phyloP scores from a whole-genome alignment of 2,797 vertebrate species.

The Catharus ustulatus region DNA sequence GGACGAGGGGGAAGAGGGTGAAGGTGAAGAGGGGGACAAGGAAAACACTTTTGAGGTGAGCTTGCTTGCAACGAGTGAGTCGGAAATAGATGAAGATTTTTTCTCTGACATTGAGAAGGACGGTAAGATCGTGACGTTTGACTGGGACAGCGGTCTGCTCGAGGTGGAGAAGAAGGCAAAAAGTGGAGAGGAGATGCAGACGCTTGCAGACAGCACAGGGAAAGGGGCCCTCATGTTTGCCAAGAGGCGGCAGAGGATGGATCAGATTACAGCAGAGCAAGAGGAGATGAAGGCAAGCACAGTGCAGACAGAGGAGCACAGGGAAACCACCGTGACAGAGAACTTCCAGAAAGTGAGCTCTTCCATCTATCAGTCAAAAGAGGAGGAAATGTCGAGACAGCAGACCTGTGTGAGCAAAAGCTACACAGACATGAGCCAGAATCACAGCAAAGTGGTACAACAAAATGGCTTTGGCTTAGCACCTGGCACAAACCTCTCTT shows the following conservation, averaged over 20 bases:
- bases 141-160: constrained; percentile 89
- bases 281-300: constrained; percentile 86
- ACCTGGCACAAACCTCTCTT: constrained; percentile 62
- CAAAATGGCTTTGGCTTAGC: constrained; percentile 81
- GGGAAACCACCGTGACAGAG: constrained; percentile 43
- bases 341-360: constrained; percentile 59
- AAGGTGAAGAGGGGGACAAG: constrained; percentile 77
- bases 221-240: constrained; percentile 98
- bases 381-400: constrained; percentile 58
- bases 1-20: constrained; percentile 78
- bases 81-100: constrained; percentile 87
- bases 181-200: constrained; percentile 86
- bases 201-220: constrained; percentile 90
- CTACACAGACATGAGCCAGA: constrained; percentile 82
- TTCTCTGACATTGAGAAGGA: constrained; percentile 79
- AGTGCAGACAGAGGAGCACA: constrained; percentile 75
- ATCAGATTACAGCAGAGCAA: constrained; percentile 92
- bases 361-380: constrained; percentile 48
- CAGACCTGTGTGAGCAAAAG: constrained; percentile 75
- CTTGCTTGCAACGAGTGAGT: constrained; percentile 82
- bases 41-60: constrained; percentile 83
- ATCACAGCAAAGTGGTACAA: constrained; percentile 57
- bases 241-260: constrained; percentile 89
- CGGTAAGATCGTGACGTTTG: constrained; percentile 83
- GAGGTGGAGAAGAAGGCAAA: constrained; percentile 87